These are phyloP conservation scores for Pristionchus mayeri DNA, from an alignment of 2,888 invertebrate genomes.

Conservation along the genomic window DNA sequence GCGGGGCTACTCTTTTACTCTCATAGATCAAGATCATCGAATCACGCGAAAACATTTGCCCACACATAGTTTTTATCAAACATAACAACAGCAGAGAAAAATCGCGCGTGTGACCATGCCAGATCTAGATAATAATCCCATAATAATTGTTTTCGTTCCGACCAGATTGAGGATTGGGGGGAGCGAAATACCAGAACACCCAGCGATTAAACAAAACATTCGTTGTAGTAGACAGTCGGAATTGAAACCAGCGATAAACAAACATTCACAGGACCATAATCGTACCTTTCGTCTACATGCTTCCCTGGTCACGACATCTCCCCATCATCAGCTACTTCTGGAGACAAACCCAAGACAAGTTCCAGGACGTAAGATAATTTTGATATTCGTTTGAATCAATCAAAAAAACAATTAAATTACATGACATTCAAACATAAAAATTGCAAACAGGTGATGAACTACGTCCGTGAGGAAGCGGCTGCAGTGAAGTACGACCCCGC, in stretches of 20 bases:
- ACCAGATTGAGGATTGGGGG: no score
- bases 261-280: background rate
- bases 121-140: no score
- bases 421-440: background rate
- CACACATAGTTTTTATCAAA: background rate
- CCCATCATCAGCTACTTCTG: background rate
- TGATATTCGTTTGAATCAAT: background rate
- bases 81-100: background rate
- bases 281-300: background rate
- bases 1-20: no score
- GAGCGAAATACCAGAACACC: background rate
- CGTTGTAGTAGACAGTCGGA: background rate
- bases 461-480: background rate
- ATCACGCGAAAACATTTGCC: no score
- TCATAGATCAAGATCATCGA: no score
- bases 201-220: background rate
- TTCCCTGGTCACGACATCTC: background rate
- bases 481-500: background rate
- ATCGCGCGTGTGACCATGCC: background rate
- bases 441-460: background rate
- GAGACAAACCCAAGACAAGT: background rate
- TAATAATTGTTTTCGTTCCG: no score
- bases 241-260: background rate
- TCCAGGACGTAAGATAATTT: background rate
- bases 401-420: background rate